Evolutionary conservation across 92 coral and sea anemone genomes (phyloP).

Genomic region (Paragorgia papillata): DNA sequence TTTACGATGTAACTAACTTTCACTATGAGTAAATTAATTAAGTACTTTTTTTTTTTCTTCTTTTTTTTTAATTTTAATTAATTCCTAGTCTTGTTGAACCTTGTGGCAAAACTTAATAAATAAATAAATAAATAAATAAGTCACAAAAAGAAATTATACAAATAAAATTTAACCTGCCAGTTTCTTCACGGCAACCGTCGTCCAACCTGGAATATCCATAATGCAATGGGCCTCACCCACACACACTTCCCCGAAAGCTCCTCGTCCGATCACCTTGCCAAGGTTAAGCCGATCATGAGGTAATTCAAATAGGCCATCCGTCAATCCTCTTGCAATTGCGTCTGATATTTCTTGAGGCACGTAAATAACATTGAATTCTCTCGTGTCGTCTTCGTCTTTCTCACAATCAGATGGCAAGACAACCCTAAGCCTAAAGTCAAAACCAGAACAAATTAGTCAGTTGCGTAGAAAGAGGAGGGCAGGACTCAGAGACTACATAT

Average conservation of each 20-base stretch:
- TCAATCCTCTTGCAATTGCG: not conserved
- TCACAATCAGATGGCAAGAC: not conserved
- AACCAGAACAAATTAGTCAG: too few relatives aligned
- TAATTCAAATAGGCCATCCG: constrained; percentile 56
- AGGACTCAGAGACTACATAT: too few relatives aligned
- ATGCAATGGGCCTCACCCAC: constrained; percentile 85
- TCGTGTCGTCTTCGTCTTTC: constrained; percentile 3
- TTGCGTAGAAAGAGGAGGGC: too few relatives aligned
- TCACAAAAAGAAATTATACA: too few relatives aligned
- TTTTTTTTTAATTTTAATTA: too few relatives aligned
- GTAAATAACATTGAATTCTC: constrained; percentile 25
- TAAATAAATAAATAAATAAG: too few relatives aligned
- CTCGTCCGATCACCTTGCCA: constrained; percentile 75
- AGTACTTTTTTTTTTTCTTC: too few relatives aligned
- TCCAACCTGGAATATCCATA: constrained; percentile 58
- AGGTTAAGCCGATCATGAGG: constrained; percentile 77
- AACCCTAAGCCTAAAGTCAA: not conserved
- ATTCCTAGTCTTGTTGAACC: too few relatives aligned
- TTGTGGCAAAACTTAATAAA: too few relatives aligned
- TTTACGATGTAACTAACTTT: too few relatives aligned
- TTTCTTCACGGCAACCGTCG: constrained; percentile 82
- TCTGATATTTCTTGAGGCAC: constrained; percentile 15
- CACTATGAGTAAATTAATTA: too few relatives aligned
- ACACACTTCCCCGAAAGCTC: constrained; percentile 89
- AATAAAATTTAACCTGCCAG: constrained; percentile 67